Conservation (phyloP, 2,888 invertebrate species). For the Horisme vitalbata region DNA sequence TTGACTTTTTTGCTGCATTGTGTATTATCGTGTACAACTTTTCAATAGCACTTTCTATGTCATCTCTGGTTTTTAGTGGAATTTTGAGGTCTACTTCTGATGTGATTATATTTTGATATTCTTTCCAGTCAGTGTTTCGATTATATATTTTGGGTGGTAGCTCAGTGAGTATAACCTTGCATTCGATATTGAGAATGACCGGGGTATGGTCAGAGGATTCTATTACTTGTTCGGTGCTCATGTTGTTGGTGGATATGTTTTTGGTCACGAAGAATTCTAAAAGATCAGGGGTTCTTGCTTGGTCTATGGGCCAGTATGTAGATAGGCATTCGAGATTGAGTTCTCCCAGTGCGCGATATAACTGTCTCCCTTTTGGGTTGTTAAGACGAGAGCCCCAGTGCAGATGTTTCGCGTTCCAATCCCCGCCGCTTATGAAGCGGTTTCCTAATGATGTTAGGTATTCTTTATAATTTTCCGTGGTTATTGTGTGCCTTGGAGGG, state of each 20-base stretch:
- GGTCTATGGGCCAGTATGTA: no score
- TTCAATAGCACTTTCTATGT: background rate
- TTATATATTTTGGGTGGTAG: background rate
- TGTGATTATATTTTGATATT: background rate
- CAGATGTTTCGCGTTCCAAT: constrained; percentile 20
- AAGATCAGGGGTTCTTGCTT: no score
- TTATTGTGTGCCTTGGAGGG: no score
- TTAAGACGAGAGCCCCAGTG: constrained; percentile 6
- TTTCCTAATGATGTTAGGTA: constrained; percentile 20
- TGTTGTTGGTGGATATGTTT: no score
- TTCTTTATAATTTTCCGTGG: constrained; percentile 9
- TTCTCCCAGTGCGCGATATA: background rate
- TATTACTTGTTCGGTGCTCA: background rate
- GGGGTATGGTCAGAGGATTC: background rate
- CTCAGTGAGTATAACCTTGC: no score
- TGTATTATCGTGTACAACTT: background rate
- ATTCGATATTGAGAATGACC: background rate
- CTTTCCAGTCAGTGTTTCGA: background rate
- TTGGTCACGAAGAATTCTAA: no score
- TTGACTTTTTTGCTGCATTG: background rate
- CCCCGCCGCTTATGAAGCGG: constrained; percentile 21
- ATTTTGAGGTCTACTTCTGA: background rate
- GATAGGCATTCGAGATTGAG: background rate
- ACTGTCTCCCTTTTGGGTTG: constrained; percentile 6
- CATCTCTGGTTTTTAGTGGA: background rate